Evolutionary conservation across 1,140 invertebrate genomes (phyloP).

Genomic region (Bombus pascuorum): DNA sequence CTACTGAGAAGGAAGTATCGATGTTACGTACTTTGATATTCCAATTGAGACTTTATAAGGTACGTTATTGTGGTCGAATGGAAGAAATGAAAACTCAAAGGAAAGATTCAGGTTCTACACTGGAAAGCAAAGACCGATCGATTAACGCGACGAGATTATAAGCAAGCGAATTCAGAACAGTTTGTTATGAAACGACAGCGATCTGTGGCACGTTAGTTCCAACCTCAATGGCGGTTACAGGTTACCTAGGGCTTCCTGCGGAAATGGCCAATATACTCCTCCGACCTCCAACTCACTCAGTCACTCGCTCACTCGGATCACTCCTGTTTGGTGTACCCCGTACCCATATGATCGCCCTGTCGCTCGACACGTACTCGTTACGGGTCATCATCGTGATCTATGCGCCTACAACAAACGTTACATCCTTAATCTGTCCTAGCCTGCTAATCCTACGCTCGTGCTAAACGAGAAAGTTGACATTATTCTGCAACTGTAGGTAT

Average conservation of each 20-base stretch:
- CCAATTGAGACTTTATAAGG: not conserved
- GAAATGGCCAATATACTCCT: constrained; percentile 81
- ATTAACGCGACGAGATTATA: constrained; percentile 42
- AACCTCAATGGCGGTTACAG: constrained; percentile 79
- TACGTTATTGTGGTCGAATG: not conserved
- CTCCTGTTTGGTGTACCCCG: constrained; percentile 70
- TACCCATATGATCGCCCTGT: constrained; percentile 66
- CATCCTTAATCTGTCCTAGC: constrained; percentile 72
- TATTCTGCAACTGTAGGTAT: constrained; percentile 5
- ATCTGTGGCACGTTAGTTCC: constrained; percentile 74
- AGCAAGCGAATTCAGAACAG: constrained; percentile 65
- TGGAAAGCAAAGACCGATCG: constrained; percentile 13
- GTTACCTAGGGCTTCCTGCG: constrained; percentile 81
- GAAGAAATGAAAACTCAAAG: too few species aligned
- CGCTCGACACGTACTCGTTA: constrained; percentile 74
- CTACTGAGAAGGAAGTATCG: not conserved
- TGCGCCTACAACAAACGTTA: constrained; percentile 74
- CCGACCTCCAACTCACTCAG: constrained; percentile 77
- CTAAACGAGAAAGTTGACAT: constrained; percentile 53
- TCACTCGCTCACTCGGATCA: constrained; percentile 61
- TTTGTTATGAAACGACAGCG: constrained; percentile 74
- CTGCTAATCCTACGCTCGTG: constrained; percentile 63
- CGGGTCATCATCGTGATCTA: constrained; percentile 76
- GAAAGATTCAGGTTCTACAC: not conserved
- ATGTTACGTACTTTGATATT: not conserved